A percentile compares a stretch with the other conserved stretches of the same genome.
These are phyloP conservation scores for Melanotaenia pygmaea DNA, from an alignment of 2,797 vertebrate species.

Conservation along the genomic window DNA sequence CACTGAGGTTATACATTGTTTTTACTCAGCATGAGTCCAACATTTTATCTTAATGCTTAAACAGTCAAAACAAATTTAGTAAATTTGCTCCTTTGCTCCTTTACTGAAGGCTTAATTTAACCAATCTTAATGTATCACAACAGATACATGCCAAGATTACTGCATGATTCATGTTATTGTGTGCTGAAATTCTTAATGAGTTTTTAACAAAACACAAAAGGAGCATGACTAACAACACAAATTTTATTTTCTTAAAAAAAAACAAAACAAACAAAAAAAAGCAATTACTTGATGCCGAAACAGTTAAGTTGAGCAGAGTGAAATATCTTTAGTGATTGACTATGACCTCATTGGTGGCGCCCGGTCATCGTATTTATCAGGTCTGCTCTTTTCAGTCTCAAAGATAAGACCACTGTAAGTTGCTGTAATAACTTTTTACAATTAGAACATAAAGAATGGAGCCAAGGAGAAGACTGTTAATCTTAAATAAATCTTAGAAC, in stretches of 20 bases:
- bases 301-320: neutral
- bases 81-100: constrained; percentile 3
- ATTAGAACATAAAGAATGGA: constrained; percentile 6
- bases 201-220: neutral
- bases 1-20: constrained; percentile 7
- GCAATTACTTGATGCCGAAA: neutral
- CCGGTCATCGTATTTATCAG: neutral
- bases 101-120: neutral
- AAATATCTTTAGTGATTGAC: accelerated
- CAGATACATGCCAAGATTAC: neutral
- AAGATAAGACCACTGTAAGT: neutral
- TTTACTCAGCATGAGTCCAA: constrained; percentile 9
- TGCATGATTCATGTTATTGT: neutral
- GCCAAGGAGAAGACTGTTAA: neutral
- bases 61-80: constrained; percentile 4
- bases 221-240: neutral
- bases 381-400: neutral
- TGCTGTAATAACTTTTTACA: constrained; percentile 24
- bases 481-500: neutral
- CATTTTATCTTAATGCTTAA: constrained; percentile 5
- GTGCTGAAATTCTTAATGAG: neutral
- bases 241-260: neutral
- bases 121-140: neutral
- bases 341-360: neutral
- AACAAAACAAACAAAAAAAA: no score